phyloP scores from a whole-genome alignment of 2,888 invertebrate species.

The Hemithea aestivaria region DNA sequence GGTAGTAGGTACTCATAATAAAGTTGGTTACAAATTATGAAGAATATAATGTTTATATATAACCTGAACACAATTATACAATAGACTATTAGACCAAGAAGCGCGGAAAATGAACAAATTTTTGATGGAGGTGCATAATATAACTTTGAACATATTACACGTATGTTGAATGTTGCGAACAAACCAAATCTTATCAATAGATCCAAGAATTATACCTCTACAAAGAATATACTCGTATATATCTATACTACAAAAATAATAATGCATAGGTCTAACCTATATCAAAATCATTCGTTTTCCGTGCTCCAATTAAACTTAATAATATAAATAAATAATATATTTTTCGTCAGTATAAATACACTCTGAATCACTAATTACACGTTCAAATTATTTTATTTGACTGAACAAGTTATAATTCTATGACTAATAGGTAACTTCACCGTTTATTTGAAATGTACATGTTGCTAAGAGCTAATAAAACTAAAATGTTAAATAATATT shows the following conservation, averaged over 20 bases:
- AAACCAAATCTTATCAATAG: no score
- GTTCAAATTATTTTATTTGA: constrained; percentile 15
- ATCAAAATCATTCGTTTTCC: constrained; percentile 7
- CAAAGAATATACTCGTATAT: no score
- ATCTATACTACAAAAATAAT: constrained; percentile 12
- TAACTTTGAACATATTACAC: no score
- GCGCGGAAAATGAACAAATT: no score
- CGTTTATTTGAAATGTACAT: constrained; percentile 52
- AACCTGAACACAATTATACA: no score
- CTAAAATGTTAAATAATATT: constrained; percentile 21
- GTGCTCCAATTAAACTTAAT: constrained; percentile 9
- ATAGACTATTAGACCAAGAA: no score
- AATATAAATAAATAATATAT: constrained; percentile 32
- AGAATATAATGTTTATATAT: no score
- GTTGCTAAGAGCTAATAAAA: constrained; percentile 16
- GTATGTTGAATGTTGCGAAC: no score
- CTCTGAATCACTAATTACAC: constrained; percentile 42
- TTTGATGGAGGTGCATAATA: no score
- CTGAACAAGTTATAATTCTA: constrained; percentile 13
- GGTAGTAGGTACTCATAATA: no score
- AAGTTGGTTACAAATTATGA: no score
- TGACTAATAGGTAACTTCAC: constrained; percentile 71
- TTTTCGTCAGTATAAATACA: constrained; percentile 58
- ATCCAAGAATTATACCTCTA: no score
- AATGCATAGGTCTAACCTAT: constrained; percentile 2